These are phyloP conservation scores for Lateolabrax maculatus DNA, from an alignment of 2,797 vertebrate species.

Conservation along the genomic window DNA sequence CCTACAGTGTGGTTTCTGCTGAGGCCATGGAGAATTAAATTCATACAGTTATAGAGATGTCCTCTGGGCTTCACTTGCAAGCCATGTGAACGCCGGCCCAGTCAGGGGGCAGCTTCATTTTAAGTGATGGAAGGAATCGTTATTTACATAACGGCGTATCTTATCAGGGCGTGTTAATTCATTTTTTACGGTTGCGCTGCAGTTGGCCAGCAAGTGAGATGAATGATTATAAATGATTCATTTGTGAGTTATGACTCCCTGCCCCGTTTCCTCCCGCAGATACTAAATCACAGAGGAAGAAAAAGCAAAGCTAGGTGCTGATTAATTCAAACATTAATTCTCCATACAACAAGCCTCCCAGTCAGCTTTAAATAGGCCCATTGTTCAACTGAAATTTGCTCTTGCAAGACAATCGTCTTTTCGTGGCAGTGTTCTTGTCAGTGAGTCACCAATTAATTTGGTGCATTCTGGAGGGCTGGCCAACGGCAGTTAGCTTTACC, in stretches of 20 bases:
- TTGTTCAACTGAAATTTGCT: constrained; percentile 71
- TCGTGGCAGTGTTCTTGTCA: constrained; percentile 44
- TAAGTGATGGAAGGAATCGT: too few species aligned
- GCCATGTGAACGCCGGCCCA: constrained; percentile 49
- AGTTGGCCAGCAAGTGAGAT: constrained; percentile 46
- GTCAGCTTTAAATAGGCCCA: constrained; percentile 77
- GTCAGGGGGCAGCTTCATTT: too few species aligned
- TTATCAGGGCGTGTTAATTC: constrained; percentile 20
- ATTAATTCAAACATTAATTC: constrained; percentile 80
- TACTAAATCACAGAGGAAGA: constrained; percentile 70
- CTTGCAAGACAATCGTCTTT: constrained; percentile 50
- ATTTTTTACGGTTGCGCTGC: constrained; percentile 14
- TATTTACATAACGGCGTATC: constrained; percentile 25
- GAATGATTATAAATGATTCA: constrained; percentile 73
- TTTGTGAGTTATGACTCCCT: constrained; percentile 63
- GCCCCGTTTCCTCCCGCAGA: constrained; percentile 50
- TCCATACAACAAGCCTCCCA: constrained; percentile 71
- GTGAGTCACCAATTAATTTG: constrained; percentile 64
- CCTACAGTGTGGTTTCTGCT: constrained; percentile 53
- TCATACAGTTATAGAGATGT: constrained; percentile 56
- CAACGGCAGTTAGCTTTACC: constrained; percentile 35
- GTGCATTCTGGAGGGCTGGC: constrained; percentile 51
- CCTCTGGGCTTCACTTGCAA: constrained; percentile 61
- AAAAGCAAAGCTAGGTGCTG: constrained; percentile 74
- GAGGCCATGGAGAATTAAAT: constrained; percentile 58